Conservation (phyloP, 2,113 vertebrate species). For the Anolis carolinensis region DNA sequence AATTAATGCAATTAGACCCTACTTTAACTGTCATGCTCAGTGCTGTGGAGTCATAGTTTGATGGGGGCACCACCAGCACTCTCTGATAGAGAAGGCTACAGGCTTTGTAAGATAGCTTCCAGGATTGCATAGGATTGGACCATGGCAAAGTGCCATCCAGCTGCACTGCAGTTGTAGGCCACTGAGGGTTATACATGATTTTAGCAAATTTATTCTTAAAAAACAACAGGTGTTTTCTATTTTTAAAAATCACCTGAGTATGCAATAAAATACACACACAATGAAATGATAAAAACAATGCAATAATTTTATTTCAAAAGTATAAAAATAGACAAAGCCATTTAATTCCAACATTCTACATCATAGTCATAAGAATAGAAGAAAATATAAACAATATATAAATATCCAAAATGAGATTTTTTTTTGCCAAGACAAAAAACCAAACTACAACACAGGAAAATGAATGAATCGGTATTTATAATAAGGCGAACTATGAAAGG, state of each 20-base stretch:
- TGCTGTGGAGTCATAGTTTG: no score
- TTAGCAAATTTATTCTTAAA: not conserved
- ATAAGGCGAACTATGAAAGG: not conserved
- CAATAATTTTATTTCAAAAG: constrained; percentile 10
- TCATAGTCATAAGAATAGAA: not conserved
- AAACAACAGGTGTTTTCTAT: no score
- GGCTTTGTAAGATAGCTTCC: no score
- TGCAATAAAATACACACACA: not conserved
- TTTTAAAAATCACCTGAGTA: no score
- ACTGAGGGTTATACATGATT: no score
- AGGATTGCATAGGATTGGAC: no score
- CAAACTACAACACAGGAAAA: not conserved
- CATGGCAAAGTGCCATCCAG: no score
- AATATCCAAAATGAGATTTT: not conserved
- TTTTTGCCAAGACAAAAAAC: not conserved
- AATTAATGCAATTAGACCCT: no score
- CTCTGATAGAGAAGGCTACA: no score
- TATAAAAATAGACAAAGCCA: not conserved
- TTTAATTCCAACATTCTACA: not conserved
- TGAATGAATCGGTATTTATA: not conserved
- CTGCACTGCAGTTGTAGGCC: no score
- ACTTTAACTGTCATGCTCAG: no score
- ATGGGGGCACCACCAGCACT: no score
- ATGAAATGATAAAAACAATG: not conserved
- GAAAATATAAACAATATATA: not conserved